Percentiles rank a stretch among this genome's conserved stretches.
These are phyloP conservation scores for Eilema caniola DNA, from an alignment of 2,888 invertebrate species.

Conservation along the genomic window DNA sequence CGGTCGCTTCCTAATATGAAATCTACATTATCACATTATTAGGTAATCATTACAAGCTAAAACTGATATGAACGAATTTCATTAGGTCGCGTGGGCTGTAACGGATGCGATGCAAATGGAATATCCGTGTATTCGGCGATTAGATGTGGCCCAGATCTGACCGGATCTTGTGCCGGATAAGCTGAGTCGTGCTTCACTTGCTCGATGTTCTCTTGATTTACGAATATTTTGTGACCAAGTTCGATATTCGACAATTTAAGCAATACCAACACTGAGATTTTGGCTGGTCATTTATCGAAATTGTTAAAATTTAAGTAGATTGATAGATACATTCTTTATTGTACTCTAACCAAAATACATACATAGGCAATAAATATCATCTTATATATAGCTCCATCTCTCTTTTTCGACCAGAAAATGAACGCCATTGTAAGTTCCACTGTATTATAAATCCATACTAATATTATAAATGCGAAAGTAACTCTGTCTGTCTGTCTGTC, in stretches of 20 bases:
- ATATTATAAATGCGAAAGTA: too few species aligned
- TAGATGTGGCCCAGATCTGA: constrained; percentile 64
- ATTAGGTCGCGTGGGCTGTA: constrained; percentile 55
- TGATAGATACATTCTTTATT: not conserved
- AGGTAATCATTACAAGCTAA: constrained; percentile 28
- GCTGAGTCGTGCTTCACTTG: constrained; percentile 61
- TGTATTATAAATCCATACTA: too few species aligned
- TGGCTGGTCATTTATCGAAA: constrained; percentile 26
- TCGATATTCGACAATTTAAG: constrained; percentile 35
- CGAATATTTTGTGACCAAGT: constrained; percentile 46
- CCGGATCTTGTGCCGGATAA: constrained; percentile 70
- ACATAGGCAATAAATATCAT: too few species aligned
- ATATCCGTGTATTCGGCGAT: constrained; percentile 73
- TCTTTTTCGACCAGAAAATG: too few species aligned
- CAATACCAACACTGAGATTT: too few species aligned
- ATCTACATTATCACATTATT: constrained; percentile 17
- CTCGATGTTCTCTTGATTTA: constrained; percentile 52
- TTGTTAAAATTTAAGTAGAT: not conserved
- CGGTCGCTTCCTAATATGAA: too few species aligned
- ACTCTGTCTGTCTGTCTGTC: too few species aligned
- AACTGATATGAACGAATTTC: constrained; percentile 52
- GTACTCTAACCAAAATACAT: not conserved
- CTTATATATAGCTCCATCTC: too few species aligned
- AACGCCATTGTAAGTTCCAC: too few species aligned
- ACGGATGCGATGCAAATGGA: constrained; percentile 75